A percentile compares a stretch with the other conserved stretches of the same genome.
Conservation (phyloP, 1,140 invertebrate species). For the Leptinotarsa lineolata region DNA sequence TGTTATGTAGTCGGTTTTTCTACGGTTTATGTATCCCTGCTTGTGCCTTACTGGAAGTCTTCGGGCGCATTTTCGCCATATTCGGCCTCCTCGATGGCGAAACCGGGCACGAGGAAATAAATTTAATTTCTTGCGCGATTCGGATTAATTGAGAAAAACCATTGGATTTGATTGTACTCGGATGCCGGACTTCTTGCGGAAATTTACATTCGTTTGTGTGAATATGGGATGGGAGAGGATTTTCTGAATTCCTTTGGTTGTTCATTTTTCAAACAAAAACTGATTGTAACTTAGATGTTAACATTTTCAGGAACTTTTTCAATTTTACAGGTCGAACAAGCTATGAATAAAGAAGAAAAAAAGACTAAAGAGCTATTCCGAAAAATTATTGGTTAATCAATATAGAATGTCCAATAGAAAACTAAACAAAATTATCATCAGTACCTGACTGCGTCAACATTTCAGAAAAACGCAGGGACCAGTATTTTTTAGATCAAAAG, state of each 20-base stretch:
- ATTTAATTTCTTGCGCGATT: constrained; percentile 26
- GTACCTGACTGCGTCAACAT: no score
- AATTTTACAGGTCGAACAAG: no score
- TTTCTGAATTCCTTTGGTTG: not conserved
- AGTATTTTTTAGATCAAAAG: no score
- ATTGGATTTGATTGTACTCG: constrained; percentile 21
- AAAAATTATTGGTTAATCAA: no score
- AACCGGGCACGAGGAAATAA: constrained; percentile 23
- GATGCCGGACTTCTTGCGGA: not conserved
- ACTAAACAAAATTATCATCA: no score
- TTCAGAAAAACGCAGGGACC: no score
- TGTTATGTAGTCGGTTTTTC: constrained; percentile 8
- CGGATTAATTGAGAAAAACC: constrained; percentile 35
- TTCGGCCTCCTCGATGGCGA: constrained; percentile 27
- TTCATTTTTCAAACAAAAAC: no score
- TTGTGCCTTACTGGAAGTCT: constrained; percentile 36
- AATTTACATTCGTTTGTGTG: not conserved
- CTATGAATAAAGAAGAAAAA: no score
- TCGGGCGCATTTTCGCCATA: constrained; percentile 37
- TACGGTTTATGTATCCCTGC: constrained; percentile 22
- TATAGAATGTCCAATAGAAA: no score
- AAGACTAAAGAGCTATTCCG: no score
- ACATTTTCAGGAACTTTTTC: no score
- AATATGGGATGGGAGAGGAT: not conserved
- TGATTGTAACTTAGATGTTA: no score